A percentile compares a stretch with the other conserved stretches of the same genome.
Conservation (phyloP, 2,888 invertebrate species). For the Chrysolina haemoptera region DNA sequence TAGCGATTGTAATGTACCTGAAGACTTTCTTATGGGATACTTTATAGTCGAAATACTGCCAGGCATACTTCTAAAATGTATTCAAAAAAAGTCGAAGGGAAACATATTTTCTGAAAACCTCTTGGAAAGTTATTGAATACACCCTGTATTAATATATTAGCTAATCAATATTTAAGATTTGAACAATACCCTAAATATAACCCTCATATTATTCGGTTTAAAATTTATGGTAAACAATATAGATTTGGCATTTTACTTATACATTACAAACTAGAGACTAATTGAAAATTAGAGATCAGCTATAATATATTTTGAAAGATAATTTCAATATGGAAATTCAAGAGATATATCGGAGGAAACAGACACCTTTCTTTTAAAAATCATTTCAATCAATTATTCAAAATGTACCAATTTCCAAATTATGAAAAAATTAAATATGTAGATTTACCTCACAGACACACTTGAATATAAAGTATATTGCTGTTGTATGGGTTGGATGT, state of each 20-base stretch:
- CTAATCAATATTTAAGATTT: neutral
- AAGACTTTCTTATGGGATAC: too few relatives aligned
- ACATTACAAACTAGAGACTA: neutral
- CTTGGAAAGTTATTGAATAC: neutral
- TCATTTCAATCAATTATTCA: too few relatives aligned
- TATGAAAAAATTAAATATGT: neutral
- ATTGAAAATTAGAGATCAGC: neutral
- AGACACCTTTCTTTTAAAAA: too few relatives aligned
- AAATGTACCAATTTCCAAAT: too few relatives aligned
- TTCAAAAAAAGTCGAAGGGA: neutral
- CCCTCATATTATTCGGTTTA: neutral
- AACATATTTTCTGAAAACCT: constrained; percentile 4
- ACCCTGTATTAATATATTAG: neutral
- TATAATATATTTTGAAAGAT: too few relatives aligned
- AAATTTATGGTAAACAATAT: neutral
- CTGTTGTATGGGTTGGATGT: neutral
- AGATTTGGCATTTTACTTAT: neutral
- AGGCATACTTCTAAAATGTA: neutral
- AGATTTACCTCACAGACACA: neutral
- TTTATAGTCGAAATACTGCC: too few relatives aligned
- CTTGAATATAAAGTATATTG: neutral
- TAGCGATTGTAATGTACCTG: too few relatives aligned
- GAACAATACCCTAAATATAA: neutral
- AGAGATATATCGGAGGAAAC: too few relatives aligned
- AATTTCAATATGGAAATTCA: too few relatives aligned